Base-by-base conservation (phyloP, 2,888 invertebrate genomes). In the Scrobipalpa atriplicella region DNA sequence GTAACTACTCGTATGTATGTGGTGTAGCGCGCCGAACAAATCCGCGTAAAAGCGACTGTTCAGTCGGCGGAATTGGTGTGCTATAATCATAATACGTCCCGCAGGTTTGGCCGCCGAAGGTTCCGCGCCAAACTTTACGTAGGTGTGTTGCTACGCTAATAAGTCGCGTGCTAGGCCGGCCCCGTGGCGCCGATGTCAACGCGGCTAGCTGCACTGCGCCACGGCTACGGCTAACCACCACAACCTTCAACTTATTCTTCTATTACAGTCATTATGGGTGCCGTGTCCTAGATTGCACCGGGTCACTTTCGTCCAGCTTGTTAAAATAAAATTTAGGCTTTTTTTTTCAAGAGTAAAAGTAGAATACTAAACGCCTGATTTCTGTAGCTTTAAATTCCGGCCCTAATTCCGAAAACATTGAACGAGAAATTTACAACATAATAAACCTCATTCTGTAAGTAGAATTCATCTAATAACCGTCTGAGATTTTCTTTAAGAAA, bases 111-210 rank as follows among this genome's bases (percentile, higher is more conserved):
- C n/a, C n/a, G n/a, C n/a, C n/a, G n/a, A n/a, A n/a, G n/a, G n/a
- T n/a, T n/a, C n/a, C n/a, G n/a, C n/a, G n/a, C n/a, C n/a, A n/a
- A n/a, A n/a, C n/a, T n/a, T n/a, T n/a, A n/a, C n/a, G n/a, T n/a
- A n/a, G n/a, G n/a, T n/a, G n/a, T n/a, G n/a, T n/a, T n/a, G n/a
- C n/a, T n/a, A n/a, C n/a, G n/a, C n/a, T n/a, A 85, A 86, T 84
- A 78, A 85, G 82, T 90, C 82, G 91, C 90, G 90, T 91, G 91
- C 82, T 72, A 43, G 62, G 56, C 68, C 54, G 69, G 54, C 66
- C 61, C 13, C 64, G 76, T 78, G 86, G 85, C 87, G 87, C 85
- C 86, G 77, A 74, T 87, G 89, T 87, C 89, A 86, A 83, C 87
- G 83, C 78, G n/a, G 36, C 62, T 13, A n/a, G 62, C 47, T 62